These are phyloP conservation scores for Clarias laeviceps DNA, from an alignment of 2,797 vertebrate genomes.

Conservation along the genomic window DNA sequence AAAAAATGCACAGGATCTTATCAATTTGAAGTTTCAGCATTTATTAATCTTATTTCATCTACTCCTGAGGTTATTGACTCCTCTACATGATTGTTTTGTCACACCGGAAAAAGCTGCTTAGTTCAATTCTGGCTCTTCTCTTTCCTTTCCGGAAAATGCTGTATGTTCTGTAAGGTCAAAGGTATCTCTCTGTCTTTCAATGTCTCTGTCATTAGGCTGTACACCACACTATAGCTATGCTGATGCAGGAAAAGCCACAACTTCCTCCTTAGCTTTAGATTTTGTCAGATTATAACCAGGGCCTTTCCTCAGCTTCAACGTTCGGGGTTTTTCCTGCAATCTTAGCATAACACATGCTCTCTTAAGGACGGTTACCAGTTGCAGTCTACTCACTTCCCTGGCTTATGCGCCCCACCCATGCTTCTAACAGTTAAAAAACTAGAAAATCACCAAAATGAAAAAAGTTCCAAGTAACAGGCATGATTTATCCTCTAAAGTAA, in stretches of 20 bases:
- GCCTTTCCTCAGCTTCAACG: slow-evolving; percentile 2
- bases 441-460: not conserved
- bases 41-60: not conserved
- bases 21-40: not conserved
- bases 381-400: not conserved
- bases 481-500: slow-evolving; percentile 13
- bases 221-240: not conserved
- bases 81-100: not conserved
- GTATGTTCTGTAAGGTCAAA: slow-evolving; percentile 10
- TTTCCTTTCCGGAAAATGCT: slow-evolving; percentile 19
- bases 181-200: not conserved
- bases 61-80: not conserved
- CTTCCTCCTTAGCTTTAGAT: slow-evolving; percentile 22
- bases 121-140: not conserved
- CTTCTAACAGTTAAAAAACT: too few species aligned
- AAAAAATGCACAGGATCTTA: too few species aligned
- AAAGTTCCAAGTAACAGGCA: slow-evolving; percentile 1
- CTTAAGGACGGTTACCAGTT: not conserved
- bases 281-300: slow-evolving; percentile 2
- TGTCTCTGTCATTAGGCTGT: not conserved
- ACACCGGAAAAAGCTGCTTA: slow-evolving; percentile 25
- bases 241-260: slow-evolving; percentile 27
- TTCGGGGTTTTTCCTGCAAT: slow-evolving; percentile 27
- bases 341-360: slow-evolving; percentile 2
- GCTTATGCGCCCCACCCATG: not conserved